Evolutionary conservation across 1,140 invertebrate species (phyloP), one percentile per base, ranked within the genome.

Genomic region (Heliconius himera): DNA sequence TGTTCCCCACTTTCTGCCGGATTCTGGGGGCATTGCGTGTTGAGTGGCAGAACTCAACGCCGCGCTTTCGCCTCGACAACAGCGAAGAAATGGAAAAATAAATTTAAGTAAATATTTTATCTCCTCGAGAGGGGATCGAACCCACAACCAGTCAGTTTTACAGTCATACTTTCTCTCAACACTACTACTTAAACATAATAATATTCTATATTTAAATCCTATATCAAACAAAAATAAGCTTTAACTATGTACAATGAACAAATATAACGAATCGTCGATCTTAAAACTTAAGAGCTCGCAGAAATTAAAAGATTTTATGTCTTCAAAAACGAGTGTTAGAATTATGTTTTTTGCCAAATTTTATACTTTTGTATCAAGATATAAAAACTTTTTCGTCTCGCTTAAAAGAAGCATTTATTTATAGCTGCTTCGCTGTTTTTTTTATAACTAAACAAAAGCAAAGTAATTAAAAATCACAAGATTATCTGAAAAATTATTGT

Each of bases 241-340:
- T 73, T 9, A 26, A 54, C 8, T 60, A 60, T 60, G n/a, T 22
- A 66, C 60, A 66, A 66, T 66, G 8, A 66, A 29, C 4, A 66
- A 66, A 66, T 16, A 66, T 66, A 29, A 66, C 22, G 60, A 66
- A 66, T 66, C 26, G 26, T 66, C 26, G 60, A 66, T 29, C 60
- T 66, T 66, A 66, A 66, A 66, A 66, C 22, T 29, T 29, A 11
- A 29, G 22, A 29, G 60, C 60, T 66, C 11, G 22, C 26, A 72
- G 20, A 72, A 72, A 72, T 72, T 72, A 72, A 41, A 72, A 72
- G 70, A 72, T 72, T 72, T 72, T 18, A 70, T 72, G 3, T 41
- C 36, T 72, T 36, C 22, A 71, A 38, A 71, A 71, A 71, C 33
- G 36, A 71, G 33, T n/a, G 33, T 71, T 71, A 38, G 22, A 66